Conservation (phyloP, 1,140 invertebrate genomes). For the Eriosoma lanigerum region DNA sequence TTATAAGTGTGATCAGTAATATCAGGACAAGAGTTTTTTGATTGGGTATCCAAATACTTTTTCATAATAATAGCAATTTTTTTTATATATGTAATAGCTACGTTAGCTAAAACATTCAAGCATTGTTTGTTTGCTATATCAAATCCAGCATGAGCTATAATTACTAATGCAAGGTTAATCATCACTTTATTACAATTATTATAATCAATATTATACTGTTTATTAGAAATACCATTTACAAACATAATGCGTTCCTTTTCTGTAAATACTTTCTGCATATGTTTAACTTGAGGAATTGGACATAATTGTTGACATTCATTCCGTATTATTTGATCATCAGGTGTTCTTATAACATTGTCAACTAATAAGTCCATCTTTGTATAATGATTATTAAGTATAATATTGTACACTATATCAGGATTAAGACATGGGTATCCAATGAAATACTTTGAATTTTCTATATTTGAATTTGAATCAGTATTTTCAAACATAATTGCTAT, state of each 20-base stretch:
- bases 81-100: conserved; percentile 26
- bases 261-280: background rate
- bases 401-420: conserved; percentile 38
- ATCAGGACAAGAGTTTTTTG: background rate
- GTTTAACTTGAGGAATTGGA: conserved; percentile 23
- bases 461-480: background rate
- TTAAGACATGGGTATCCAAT: conserved; percentile 21
- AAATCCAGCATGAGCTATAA: conserved; percentile 43
- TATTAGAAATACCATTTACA: background rate
- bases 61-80: conserved; percentile 30
- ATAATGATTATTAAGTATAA: conserved; percentile 36
- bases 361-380: conserved; percentile 14
- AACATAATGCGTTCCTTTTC: background rate
- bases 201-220: conserved; percentile 17
- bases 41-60: conserved; percentile 38
- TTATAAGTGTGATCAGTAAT: background rate
- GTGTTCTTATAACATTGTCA: background rate
- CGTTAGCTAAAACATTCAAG: conserved; percentile 26
- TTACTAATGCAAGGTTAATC: conserved; percentile 17
- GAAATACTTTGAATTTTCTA: background rate
- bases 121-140: conserved; percentile 34
- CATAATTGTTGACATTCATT: conserved; percentile 24
- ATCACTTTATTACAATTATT: conserved; percentile 37
- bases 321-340: background rate
- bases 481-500: background rate